Evolutionary conservation across 92 coral and sea anemone genomes (phyloP).

Genomic region (Phymanthus crucifer): DNA sequence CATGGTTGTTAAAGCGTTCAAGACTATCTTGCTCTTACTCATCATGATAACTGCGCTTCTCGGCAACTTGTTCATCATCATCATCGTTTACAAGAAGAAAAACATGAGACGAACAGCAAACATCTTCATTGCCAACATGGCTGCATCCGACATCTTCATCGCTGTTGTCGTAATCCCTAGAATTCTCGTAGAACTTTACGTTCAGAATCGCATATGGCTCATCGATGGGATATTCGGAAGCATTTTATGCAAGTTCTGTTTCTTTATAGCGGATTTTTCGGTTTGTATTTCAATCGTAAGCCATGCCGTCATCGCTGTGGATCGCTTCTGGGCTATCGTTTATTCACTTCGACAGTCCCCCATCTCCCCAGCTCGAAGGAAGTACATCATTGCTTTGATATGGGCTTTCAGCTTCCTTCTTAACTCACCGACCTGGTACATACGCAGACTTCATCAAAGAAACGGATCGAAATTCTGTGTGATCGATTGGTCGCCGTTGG

Average conservation of each 20-base stretch:
- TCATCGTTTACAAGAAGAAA: slow-evolving; percentile 9
- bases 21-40: neutral
- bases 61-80: slow-evolving; percentile 11
- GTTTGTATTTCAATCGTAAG: slow-evolving; percentile 12
- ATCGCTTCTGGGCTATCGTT: slow-evolving; percentile 37
- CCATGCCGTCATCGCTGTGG: slow-evolving; percentile 23
- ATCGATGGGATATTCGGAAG: neutral
- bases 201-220: neutral
- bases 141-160: slow-evolving; percentile 17
- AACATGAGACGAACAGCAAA: slow-evolving; percentile 25
- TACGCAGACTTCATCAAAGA: neutral
- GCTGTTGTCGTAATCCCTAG: slow-evolving; percentile 17
- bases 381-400: slow-evolving; percentile 21
- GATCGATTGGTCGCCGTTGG: slow-evolving; percentile 31
- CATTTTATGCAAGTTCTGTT: slow-evolving; percentile 15
- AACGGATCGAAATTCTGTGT: neutral
- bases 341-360: slow-evolving; percentile 12
- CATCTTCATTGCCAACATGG: slow-evolving; percentile 34
- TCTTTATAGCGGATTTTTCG: slow-evolving; percentile 10
- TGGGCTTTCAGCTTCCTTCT: slow-evolving; percentile 26
- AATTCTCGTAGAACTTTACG: slow-evolving; percentile 8
- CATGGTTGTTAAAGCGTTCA: slow-evolving; percentile 2
- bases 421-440: slow-evolving; percentile 22
- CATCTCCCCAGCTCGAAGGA: slow-evolving; percentile 10
- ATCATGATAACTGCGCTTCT: slow-evolving; percentile 11